Evolutionary conservation across 2,113 vertebrate genomes (phyloP).

Genomic region (Panthera uncia): DNA sequence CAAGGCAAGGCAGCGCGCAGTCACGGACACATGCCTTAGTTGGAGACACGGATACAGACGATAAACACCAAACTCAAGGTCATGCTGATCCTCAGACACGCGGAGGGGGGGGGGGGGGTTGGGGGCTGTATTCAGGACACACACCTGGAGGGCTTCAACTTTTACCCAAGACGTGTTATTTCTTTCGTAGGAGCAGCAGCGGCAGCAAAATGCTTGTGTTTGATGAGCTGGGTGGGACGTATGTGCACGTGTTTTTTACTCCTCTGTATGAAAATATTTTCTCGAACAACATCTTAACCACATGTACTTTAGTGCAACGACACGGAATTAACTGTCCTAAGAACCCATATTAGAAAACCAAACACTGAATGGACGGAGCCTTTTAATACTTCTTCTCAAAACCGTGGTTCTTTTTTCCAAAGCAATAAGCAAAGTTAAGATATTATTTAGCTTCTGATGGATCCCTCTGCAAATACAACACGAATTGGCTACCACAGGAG

Average conservation of each 20-base stretch:
- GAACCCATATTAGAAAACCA: background rate
- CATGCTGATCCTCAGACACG: fast-evolving
- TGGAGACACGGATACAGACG: fast-evolving
- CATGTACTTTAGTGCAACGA: background rate
- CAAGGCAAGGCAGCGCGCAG: fast-evolving
- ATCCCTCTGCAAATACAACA: background rate
- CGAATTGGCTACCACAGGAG: fast-evolving
- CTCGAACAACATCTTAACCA: background rate
- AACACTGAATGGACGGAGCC: fast-evolving
- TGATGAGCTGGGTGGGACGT: fast-evolving
- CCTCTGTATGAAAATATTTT: background rate
- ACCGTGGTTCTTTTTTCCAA: background rate
- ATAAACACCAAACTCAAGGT: fast-evolving
- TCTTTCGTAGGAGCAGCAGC: fast-evolving
- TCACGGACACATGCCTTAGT: fast-evolving
- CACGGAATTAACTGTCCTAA: background rate
- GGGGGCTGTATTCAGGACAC: fast-evolving
- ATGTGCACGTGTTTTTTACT: fast-evolving
- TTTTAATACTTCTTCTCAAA: background rate
- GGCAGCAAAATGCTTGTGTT: fast-evolving
- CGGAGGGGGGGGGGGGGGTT: background rate
- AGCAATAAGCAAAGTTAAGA: background rate
- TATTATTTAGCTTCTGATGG: background rate
- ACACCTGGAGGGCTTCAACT: fast-evolving
- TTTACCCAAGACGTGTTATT: fast-evolving